Percentiles rank a stretch among this genome's conserved stretches.
Evolutionary conservation across 2,797 vertebrate genomes (phyloP).

Genomic region (Falco novaeseelandiae): DNA sequence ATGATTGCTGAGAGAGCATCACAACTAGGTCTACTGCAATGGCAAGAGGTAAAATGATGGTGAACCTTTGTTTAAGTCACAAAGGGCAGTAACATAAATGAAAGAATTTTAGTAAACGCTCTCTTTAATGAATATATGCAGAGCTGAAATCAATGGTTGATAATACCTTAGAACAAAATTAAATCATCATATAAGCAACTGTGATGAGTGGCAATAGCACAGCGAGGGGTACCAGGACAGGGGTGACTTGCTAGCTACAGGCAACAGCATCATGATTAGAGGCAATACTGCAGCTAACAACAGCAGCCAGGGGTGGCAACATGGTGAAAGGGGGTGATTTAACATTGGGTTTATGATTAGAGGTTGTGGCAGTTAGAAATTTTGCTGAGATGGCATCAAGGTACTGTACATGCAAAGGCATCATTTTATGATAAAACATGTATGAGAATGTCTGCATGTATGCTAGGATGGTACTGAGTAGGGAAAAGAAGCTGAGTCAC

Average conservation of each 20-base stretch:
- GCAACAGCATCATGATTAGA: not conserved
- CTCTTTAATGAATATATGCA: not conserved
- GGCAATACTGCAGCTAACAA: not conserved
- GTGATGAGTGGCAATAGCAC: not conserved
- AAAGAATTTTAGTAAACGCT: not conserved
- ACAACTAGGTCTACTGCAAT: not conserved
- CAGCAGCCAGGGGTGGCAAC: not conserved
- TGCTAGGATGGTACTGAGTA: not conserved
- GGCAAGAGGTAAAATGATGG: not conserved
- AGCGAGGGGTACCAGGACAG: not conserved
- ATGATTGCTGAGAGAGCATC: not conserved
- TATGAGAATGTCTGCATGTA: not conserved
- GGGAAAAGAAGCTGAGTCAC: not conserved
- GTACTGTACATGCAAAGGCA: not conserved
- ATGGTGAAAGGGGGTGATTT: not conserved
- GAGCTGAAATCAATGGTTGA: not conserved
- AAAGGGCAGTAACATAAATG: not conserved
- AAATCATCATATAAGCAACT: not conserved
- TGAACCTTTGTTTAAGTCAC: not conserved
- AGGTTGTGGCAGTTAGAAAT: not conserved
- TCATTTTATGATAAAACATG: not conserved
- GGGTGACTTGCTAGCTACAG: not conserved
- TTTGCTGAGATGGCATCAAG: not conserved
- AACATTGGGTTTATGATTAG: not conserved
- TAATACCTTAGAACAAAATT: not conserved